Evolutionary conservation across 2,113 vertebrate genomes (phyloP).

Genomic region (Ibidorhyncha struthersii): DNA sequence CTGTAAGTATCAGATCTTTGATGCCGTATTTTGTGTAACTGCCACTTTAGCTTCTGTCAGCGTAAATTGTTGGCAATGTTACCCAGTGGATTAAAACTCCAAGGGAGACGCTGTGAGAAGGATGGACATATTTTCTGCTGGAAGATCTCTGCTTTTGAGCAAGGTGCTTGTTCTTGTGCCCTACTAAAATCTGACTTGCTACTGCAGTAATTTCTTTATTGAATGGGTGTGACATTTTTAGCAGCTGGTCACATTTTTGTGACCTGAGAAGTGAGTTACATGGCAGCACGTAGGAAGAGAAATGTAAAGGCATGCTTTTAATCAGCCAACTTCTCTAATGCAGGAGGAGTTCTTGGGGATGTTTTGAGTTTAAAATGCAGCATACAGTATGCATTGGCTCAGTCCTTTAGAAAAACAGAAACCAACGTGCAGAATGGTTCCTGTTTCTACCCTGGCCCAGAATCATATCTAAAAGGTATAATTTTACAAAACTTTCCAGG

Average conservation of each 20-base stretch:
- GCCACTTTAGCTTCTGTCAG: slow-evolving; percentile 25
- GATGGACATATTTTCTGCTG: not conserved
- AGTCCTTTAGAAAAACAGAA: not conserved
- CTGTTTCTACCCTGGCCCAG: not conserved
- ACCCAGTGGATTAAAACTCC: not conserved
- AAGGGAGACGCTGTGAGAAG: not conserved
- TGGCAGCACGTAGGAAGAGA: not conserved
- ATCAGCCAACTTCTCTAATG: not conserved
- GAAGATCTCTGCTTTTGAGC: not conserved
- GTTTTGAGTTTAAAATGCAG: not conserved
- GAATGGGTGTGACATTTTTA: not conserved
- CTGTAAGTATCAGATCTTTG: not conserved
- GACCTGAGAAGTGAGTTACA: not conserved
- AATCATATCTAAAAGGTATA: not conserved
- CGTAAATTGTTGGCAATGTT: not conserved
- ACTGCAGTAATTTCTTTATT: not conserved
- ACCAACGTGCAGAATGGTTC: not conserved
- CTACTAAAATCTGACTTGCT: not conserved
- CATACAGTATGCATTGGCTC: not conserved
- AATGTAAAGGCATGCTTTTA: not conserved
- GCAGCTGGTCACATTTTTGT: not conserved
- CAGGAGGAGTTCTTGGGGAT: not conserved
- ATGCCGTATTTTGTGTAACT: not conserved
- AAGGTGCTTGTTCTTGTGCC: not conserved
- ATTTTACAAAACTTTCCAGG: not conserved